These are phyloP conservation scores for Drosophila biarmipes DNA, from an alignment of 1,140 invertebrate genomes.

Conservation along the genomic window DNA sequence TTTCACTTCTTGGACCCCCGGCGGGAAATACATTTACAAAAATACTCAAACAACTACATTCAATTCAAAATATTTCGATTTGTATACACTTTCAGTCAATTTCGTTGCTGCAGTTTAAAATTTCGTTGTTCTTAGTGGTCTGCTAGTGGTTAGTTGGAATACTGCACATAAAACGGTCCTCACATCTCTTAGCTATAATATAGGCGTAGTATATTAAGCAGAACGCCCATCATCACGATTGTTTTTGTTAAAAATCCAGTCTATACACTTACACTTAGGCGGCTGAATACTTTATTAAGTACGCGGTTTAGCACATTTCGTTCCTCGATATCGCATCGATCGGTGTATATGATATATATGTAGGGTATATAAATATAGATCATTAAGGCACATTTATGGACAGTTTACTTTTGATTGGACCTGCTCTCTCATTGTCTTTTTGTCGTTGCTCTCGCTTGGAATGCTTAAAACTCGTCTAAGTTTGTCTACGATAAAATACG, in stretches of 20 bases:
- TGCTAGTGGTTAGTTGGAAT: slow-evolving; percentile 58
- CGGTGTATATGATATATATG: slow-evolving; percentile 60
- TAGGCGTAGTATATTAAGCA: slow-evolving; percentile 74
- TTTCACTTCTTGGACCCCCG: slow-evolving; percentile 13
- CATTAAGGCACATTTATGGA: slow-evolving; percentile 82
- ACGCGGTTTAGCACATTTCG: slow-evolving; percentile 67
- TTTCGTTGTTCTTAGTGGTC: slow-evolving; percentile 63
- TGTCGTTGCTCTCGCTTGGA: slow-evolving; percentile 59
- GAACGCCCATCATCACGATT: slow-evolving; percentile 64
- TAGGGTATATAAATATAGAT: slow-evolving; percentile 60
- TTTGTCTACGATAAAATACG: slow-evolving; percentile 62
- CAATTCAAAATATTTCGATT: slow-evolving; percentile 32
- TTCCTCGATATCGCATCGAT: slow-evolving; percentile 39
- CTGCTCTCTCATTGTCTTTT: slow-evolving; percentile 76
- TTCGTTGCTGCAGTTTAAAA: slow-evolving; percentile 33
- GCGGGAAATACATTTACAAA: slow-evolving; percentile 24
- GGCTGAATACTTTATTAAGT: slow-evolving; percentile 72
- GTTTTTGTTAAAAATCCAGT: slow-evolving; percentile 68
- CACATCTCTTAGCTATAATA: slow-evolving; percentile 73
- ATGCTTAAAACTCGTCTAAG: slow-evolving; percentile 77
- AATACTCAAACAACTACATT: slow-evolving; percentile 31
- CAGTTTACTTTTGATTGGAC: slow-evolving; percentile 78
- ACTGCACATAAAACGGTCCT: slow-evolving; percentile 55
- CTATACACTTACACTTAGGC: slow-evolving; percentile 71
- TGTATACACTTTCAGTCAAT: slow-evolving; percentile 52